These are phyloP conservation scores for Hoplostethus atlanticus DNA, from an alignment of 2,797 vertebrate genomes.

Conservation along the genomic window DNA sequence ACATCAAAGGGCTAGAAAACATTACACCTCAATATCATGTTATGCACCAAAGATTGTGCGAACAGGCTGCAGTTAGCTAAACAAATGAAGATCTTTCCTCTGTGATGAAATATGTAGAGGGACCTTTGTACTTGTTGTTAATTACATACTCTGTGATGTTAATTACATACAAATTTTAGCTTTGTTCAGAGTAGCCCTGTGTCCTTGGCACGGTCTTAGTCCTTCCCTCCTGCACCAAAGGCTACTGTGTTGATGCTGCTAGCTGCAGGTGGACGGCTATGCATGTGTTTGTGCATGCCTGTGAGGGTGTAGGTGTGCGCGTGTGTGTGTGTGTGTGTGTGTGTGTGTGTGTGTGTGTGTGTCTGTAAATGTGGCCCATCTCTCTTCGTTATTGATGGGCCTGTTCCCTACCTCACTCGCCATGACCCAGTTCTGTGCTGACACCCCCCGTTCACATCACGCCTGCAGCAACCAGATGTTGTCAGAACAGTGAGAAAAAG, in stretches of 20 bases:
- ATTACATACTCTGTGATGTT: conserved; percentile 31
- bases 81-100: conserved; percentile 39
- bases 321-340: conserved; percentile 13
- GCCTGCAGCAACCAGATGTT: conserved; percentile 67
- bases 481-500: conserved; percentile 49
- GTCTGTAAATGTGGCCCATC: conserved; percentile 58
- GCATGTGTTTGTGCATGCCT: background rate
- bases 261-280: conserved; percentile 50
- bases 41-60: background rate
- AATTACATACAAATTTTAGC: conserved; percentile 46
- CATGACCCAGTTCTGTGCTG: conserved; percentile 79
- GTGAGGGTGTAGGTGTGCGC: background rate
- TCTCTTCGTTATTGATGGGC: conserved; percentile 74
- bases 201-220: conserved; percentile 57
- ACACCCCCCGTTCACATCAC: conserved; percentile 66
- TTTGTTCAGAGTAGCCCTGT: conserved; percentile 29
- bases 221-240: conserved; percentile 17
- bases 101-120: conserved; percentile 36
- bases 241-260: conserved; percentile 31
- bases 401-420: conserved; percentile 61
- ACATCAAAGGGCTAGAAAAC: conserved; percentile 13
- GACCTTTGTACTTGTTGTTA: conserved; percentile 54
- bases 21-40: background rate
- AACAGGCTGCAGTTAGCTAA: conserved; percentile 34
- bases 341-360: conserved; percentile 11